phyloP scores from a whole-genome alignment of 1,140 invertebrate species.

The Drosophila melanogaster region Release_6_plus_ISO1_MT NT_033777.3:10955501-10956000 shows the following conservation, averaged over 20 bases:
- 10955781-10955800: conserved; percentile 3
- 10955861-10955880: conserved; percentile 18
- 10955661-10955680: conserved; percentile 1
- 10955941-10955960: conserved; percentile 70
- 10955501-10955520: conserved; percentile 9
- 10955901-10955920: conserved; percentile 44
- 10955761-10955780: not conserved
- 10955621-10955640: conserved; percentile 52
- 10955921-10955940: conserved; percentile 30
- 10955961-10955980: conserved; percentile 71
- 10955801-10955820: not conserved
- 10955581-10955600: conserved; percentile 65
- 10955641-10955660: conserved; percentile 18
- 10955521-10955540: conserved; percentile 48
- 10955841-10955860: conserved; percentile 1
- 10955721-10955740: not conserved
- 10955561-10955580: conserved; percentile 58
- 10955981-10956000: conserved; percentile 63
- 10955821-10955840: not conserved
- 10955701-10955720: not conserved
- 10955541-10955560: conserved; percentile 63
- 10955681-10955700: not conserved
- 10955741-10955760: not conserved
- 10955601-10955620: conserved; percentile 32
- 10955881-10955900: conserved; percentile 52